Evolutionary conservation across 2,797 vertebrate species (phyloP).

Genomic region (Coccyzus lansbergi): DNA sequence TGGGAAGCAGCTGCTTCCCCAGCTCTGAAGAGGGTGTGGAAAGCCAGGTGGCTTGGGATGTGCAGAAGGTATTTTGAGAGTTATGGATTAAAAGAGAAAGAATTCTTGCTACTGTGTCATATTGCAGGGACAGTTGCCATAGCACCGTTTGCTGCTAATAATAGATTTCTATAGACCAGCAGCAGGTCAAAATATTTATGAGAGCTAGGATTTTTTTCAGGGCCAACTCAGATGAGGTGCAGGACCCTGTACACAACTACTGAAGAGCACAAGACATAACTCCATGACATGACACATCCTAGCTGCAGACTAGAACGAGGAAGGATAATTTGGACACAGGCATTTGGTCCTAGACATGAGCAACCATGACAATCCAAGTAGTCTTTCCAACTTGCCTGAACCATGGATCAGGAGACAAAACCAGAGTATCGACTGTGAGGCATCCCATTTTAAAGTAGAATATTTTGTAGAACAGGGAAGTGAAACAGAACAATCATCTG

Average conservation of each 20-base stretch:
- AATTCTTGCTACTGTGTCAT: constrained; percentile 45
- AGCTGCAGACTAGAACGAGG: background rate
- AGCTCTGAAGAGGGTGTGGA: background rate
- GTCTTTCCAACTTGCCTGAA: background rate
- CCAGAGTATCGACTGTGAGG: background rate
- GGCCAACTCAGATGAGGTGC: background rate
- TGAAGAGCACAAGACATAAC: background rate
- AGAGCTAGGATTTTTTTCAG: background rate
- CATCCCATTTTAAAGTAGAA: background rate
- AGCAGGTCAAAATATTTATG: constrained; percentile 53
- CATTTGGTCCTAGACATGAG: background rate
- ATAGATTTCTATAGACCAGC: constrained; percentile 33
- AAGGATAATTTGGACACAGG: background rate
- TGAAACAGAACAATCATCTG: background rate
- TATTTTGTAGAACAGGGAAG: background rate
- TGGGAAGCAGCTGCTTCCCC: background rate
- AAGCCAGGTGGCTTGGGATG: constrained; percentile 56
- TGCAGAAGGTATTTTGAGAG: constrained; percentile 50
- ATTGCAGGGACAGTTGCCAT: constrained; percentile 60
- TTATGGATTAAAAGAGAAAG: constrained; percentile 33
- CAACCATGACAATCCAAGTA: background rate
- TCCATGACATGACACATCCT: background rate
- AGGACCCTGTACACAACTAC: background rate
- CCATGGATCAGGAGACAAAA: background rate
- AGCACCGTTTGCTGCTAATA: constrained; percentile 42